Evolutionary conservation across 2,113 vertebrate species (phyloP).

Genomic region (Salvelinus sp.): DNA sequence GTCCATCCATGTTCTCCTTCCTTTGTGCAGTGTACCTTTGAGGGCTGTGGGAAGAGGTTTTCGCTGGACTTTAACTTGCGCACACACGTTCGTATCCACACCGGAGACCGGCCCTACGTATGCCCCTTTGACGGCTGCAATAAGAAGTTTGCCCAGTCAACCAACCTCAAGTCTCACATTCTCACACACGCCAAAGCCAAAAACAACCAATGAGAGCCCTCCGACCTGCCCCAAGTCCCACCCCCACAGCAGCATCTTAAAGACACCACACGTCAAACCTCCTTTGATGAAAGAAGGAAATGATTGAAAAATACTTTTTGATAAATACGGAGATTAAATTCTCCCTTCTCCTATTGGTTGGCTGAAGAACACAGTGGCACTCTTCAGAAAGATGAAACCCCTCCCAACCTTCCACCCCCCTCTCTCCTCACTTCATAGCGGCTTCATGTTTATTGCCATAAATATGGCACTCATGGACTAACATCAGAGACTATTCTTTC

Average conservation of each 20-base stretch:
- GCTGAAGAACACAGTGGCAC: constrained; percentile 80
- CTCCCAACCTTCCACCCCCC: constrained; percentile 8
- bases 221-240: constrained; percentile 55
- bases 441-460: constrained; percentile 69
- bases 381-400: constrained; percentile 73
- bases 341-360: constrained; percentile 74
- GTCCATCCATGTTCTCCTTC: neutral
- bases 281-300: constrained; percentile 81
- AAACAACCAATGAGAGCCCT: constrained; percentile 92
- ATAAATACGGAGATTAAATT: constrained; percentile 69
- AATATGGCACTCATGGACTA: constrained; percentile 81
- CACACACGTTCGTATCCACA: constrained; percentile 97
- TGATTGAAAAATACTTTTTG: constrained; percentile 60
- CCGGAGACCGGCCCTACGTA: constrained; percentile 97
- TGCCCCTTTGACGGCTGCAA: constrained; percentile 99
- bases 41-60: constrained; percentile 98
- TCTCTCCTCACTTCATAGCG: constrained; percentile 44
- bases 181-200: constrained; percentile 99
- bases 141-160: constrained; percentile 99
- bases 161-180: constrained; percentile 99
- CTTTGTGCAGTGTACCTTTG: constrained; percentile 88
- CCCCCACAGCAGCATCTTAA: constrained; percentile 71
- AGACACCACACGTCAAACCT: constrained; percentile 71
- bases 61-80: constrained; percentile 99
- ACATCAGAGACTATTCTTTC: constrained; percentile 90